A percentile compares a stretch with the other conserved stretches of the same genome.
Evolutionary conservation across 2,888 invertebrate genomes (phyloP).

Genomic region (Stenoptilia bipunctidactyla): DNA sequence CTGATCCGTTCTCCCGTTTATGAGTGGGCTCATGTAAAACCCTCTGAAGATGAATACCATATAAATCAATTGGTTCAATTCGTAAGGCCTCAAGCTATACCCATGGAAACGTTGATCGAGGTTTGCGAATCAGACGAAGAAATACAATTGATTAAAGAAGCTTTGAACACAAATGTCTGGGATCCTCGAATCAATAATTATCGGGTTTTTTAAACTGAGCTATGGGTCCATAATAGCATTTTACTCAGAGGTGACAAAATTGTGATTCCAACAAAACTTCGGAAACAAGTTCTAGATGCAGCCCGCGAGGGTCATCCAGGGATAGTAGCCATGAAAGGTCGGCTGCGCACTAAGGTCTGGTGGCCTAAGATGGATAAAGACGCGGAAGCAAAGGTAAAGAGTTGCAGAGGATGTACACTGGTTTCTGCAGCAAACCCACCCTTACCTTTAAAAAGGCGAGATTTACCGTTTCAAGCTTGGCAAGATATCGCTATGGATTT

Average conservation of each 20-base stretch:
- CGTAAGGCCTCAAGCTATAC: not conserved
- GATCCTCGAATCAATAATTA: constrained; percentile 1
- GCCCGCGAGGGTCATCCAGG: constrained; percentile 12
- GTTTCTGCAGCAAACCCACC: constrained; percentile 12
- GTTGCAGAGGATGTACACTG: constrained; percentile 12
- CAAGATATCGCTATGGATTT: constrained; percentile 21
- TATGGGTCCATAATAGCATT: constrained; percentile 7
- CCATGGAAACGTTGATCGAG: not conserved
- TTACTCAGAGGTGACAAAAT: constrained; percentile 8
- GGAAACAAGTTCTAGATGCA: constrained; percentile 12
- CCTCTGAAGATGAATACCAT: too few species aligned
- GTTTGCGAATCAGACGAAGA: constrained; percentile 2
- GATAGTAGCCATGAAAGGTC: constrained; percentile 9
- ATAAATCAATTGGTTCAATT: too few species aligned
- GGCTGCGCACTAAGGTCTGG: constrained; percentile 11
- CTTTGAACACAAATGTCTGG: not conserved
- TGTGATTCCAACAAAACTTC: constrained; percentile 4
- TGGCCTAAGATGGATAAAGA: constrained; percentile 11
- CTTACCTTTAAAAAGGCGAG: constrained; percentile 16
- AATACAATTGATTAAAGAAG: constrained; percentile 2
- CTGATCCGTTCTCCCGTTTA: too few species aligned
- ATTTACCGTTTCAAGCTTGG: constrained; percentile 17
- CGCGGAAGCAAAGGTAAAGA: constrained; percentile 6
- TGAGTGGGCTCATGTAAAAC: too few species aligned
- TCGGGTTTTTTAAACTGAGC: constrained; percentile 7